Evolutionary conservation across 2,888 invertebrate species (phyloP).

Genomic region (Seladonia tumulorum): DNA sequence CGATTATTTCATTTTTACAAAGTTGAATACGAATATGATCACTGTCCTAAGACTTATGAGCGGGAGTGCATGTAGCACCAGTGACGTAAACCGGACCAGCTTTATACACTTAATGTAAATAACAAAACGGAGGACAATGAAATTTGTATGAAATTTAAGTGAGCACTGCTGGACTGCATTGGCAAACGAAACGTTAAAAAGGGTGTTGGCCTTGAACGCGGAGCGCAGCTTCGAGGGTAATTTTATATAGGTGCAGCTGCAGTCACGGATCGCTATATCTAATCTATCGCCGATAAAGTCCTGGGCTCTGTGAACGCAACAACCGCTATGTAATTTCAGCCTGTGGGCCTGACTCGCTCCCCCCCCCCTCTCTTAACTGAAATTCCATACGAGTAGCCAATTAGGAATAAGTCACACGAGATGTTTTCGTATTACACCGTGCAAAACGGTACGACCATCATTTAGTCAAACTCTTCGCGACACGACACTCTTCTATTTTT

Average conservation of each 20-base stretch:
- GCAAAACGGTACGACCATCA: constrained; percentile 15
- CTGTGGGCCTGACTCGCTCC: constrained; percentile 46
- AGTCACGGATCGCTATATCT: constrained; percentile 62
- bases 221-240: constrained; percentile 45
- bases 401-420: constrained; percentile 67
- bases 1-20: no score
- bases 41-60: no score
- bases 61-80: no score
- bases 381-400: constrained; percentile 73
- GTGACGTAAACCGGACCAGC: no score
- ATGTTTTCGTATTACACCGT: constrained; percentile 38
- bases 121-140: no score
- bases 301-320: constrained; percentile 55
- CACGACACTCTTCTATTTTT: no score
- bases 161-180: no score
- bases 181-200: constrained; percentile 15
- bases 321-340: constrained; percentile 76
- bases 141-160: no score
- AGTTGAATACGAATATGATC: no score
- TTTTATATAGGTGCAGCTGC: constrained; percentile 45
- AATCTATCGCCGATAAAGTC: constrained; percentile 70
- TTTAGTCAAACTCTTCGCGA: no score
- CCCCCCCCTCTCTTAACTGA: constrained; percentile 57
- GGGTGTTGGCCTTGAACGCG: constrained; percentile 37
- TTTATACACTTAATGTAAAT: no score